Percentiles rank a stretch among this genome's conserved stretches.
These are phyloP conservation scores for Acanthurus leucopareius DNA, from an alignment of 2,797 vertebrate species.

Conservation along the genomic window DNA sequence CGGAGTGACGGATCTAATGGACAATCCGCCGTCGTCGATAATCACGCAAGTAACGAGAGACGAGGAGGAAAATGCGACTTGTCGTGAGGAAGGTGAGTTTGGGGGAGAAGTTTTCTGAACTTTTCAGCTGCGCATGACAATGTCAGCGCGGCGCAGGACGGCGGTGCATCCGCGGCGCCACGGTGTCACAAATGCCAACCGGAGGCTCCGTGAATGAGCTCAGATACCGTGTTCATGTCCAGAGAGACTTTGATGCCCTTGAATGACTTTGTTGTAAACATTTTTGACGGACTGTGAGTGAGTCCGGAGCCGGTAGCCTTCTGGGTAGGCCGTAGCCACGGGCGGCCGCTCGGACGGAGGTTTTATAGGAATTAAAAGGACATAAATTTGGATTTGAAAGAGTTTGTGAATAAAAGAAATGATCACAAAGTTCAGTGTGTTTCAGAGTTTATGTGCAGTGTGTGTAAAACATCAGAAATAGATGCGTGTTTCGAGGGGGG, in stretches of 20 bases:
- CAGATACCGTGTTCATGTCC: no score
- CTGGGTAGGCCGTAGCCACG: slow-evolving; percentile 4
- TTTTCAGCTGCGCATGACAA: slow-evolving; percentile 62
- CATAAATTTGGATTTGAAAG: neutral
- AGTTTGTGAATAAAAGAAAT: rapidly evolving
- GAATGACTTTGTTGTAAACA: neutral
- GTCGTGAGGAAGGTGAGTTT: slow-evolving; percentile 89
- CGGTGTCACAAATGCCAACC: neutral
- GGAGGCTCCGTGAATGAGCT: neutral
- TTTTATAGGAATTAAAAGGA: neutral
- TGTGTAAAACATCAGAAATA: neutral
- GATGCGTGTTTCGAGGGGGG: slow-evolving; percentile 31
- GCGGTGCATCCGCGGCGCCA: slow-evolving; percentile 11
- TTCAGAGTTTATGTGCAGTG: neutral
- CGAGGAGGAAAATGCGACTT: slow-evolving; percentile 87
- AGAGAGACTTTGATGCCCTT: neutral
- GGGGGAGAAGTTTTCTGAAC: slow-evolving; percentile 49
- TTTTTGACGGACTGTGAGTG: no score
- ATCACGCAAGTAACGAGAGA: slow-evolving; percentile 91
- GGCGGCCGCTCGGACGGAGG: neutral
- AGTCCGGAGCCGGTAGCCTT: neutral
- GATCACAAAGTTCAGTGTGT: no score
- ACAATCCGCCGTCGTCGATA: slow-evolving; percentile 86
- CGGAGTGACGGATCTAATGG: slow-evolving; percentile 81
- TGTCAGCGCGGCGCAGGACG: slow-evolving; percentile 10